Evolutionary conservation across 2,888 invertebrate species (phyloP).

Genomic region (Lymantria monacha): DNA sequence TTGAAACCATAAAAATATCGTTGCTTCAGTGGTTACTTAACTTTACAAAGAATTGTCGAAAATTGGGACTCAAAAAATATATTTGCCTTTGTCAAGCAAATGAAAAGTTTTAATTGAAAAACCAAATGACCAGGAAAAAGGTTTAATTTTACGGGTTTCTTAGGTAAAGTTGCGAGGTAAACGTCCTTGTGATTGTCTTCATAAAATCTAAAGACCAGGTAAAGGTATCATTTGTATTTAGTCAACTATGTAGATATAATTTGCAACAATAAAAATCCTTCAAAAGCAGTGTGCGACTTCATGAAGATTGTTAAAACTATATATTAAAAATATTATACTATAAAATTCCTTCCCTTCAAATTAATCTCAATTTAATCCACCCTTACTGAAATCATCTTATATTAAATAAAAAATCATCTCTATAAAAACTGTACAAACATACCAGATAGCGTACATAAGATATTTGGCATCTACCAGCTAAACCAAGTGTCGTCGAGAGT

Average conservation of each 20-base stretch:
- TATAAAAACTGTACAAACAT: too few relatives aligned
- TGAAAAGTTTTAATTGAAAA: slow-evolving; percentile 55
- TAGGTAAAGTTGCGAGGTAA: slow-evolving; percentile 15
- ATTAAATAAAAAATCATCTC: too few relatives aligned
- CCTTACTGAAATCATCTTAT: too few relatives aligned
- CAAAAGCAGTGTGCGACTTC: neutral
- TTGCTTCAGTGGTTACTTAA: slow-evolving; percentile 19
- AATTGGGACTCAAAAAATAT: slow-evolving; percentile 25
- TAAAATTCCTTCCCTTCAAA: too few relatives aligned
- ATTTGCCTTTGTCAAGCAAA: slow-evolving; percentile 37
- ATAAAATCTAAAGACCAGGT: slow-evolving; percentile 1
- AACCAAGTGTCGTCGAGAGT: too few relatives aligned
- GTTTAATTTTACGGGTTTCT: slow-evolving; percentile 28
- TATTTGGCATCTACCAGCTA: too few relatives aligned
- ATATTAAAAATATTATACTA: too few relatives aligned
- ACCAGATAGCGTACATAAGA: too few relatives aligned
- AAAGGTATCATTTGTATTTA: slow-evolving; percentile 3
- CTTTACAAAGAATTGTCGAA: slow-evolving; percentile 26
- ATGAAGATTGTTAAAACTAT: too few relatives aligned
- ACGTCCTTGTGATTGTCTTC: slow-evolving; percentile 21
- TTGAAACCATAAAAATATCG: slow-evolving; percentile 6
- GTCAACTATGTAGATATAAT: neutral
- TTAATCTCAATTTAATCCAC: too few relatives aligned
- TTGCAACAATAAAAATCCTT: neutral
- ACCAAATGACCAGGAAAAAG: slow-evolving; percentile 38